Evolutionary conservation across 2,888 invertebrate species (phyloP), one percentile per base, ranked within the genome.

Genomic region (Cerceris ruficornis): DNA sequence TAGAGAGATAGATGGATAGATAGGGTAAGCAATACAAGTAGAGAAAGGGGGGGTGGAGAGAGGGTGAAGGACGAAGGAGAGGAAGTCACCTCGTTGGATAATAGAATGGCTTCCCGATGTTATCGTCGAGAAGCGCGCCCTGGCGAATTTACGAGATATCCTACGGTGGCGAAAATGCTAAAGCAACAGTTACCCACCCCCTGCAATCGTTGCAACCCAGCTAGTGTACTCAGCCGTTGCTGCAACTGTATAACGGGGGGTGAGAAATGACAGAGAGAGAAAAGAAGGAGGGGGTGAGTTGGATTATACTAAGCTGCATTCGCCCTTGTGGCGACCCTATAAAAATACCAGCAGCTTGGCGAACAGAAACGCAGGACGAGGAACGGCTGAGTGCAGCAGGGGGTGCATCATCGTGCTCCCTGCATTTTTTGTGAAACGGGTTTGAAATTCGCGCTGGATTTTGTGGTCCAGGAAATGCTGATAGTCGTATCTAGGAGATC

Each of bases 261-360:
- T n/a, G 14, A 58, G 67, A 42, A n/a, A 7, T n/a, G 39, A 39
- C 42, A 50, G 14, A 49, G 55, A 17, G 14, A 52, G 57, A 64
- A 6, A 70, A 66, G 42, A 50, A 57, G 70, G 59, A 60, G 50
- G 57, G 50, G 58, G 43, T 61, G 49, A 65, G 54, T 54, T 64
- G 85, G 85, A 86, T 87, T 86, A 84, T 83, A 77, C 75, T 81
- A 86, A 85, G 81, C 88, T 66, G 46, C 75, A 84, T 84, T 85
- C 83, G 85, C 70, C 80, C 82, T 77, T 79, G 70, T 75, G 76
- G 77, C 72, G 83, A 80, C 54, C 72, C 69, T 71, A 72, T 59
- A 78, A 77, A 77, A 86, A 84, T 81, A 84, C 75, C 55, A 46
- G 43, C 57, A 46, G 66, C 54, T 65, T 46, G 43, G 43, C 39